Percentiles rank a stretch among this genome's conserved stretches.
Evolutionary conservation across 2,797 vertebrate species (phyloP).

Genomic region (Onychomys arenicola): DNA sequence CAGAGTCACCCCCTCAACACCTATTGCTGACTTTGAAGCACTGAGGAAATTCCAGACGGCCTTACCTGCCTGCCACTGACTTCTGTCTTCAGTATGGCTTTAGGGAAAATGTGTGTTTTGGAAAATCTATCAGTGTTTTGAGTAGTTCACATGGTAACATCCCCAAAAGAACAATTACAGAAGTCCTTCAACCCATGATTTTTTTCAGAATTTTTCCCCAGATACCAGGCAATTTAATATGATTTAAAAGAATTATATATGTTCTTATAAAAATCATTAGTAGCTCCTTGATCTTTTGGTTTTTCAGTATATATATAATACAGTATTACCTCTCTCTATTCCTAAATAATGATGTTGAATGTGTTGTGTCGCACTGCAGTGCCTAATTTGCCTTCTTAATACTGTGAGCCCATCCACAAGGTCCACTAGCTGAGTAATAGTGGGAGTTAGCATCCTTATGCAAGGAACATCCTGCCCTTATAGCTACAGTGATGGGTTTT

Average conservation of each 20-base stretch:
- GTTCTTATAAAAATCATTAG: not conserved
- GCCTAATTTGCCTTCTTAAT: not conserved
- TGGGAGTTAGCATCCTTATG: not conserved
- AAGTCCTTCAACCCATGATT: slow-evolving; percentile 28
- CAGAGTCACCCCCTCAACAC: not conserved
- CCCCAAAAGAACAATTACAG: not conserved
- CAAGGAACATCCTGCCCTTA: not conserved
- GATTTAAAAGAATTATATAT: not conserved
- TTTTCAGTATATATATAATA: not conserved
- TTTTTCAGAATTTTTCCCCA: not conserved
- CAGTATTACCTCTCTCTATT: not conserved
- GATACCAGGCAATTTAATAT: not conserved
- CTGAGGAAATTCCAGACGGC: not conserved
- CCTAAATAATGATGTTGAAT: not conserved
- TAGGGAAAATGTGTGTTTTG: not conserved
- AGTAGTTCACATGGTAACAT: not conserved
- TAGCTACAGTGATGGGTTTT: not conserved
- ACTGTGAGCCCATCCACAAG: not conserved
- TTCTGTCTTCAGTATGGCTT: slow-evolving; percentile 15
- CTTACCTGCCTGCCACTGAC: not conserved
- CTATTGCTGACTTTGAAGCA: not conserved
- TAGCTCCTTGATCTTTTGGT: not conserved
- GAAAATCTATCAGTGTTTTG: not conserved
- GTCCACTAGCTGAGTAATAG: not conserved
- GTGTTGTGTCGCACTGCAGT: not conserved